phyloP scores from a whole-genome alignment of 2,888 invertebrate species.

The Chloroclysta siterata region DNA sequence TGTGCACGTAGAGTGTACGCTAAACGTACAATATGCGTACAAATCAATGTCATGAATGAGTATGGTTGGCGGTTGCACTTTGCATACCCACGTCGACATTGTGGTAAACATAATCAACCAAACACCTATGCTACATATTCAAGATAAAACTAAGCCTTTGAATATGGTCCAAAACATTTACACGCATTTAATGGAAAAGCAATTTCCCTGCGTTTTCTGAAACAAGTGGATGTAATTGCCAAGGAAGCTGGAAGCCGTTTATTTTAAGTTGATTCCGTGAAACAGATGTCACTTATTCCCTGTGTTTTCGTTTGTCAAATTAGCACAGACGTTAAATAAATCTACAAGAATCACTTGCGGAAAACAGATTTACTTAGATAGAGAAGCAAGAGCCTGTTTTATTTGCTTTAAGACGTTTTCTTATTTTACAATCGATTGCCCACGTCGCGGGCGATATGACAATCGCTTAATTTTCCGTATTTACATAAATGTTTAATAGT shows the following conservation, averaged over 20 bases:
- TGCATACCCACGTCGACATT: slow-evolving; percentile 1
- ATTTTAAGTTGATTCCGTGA: slow-evolving; percentile 4
- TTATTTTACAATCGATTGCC: slow-evolving; percentile 11
- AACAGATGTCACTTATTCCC: neutral
- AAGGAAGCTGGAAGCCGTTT: neutral
- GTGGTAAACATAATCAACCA: neutral
- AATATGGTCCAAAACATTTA: no score
- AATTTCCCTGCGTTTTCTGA: neutral
- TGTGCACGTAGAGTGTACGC: slow-evolving; percentile 16
- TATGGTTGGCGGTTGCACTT: slow-evolving; percentile 4
- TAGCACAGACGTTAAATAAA: neutral
- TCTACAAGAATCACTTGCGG: no score
- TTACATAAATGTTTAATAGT: slow-evolving; percentile 15
- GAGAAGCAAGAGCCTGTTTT: neutral
- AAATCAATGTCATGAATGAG: slow-evolving; percentile 28
- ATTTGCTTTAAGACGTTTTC: slow-evolving; percentile 5
- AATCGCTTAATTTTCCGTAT: slow-evolving; percentile 31
- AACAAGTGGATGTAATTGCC: neutral
- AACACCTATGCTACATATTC: neutral
- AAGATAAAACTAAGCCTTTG: no score
- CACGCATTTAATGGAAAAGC: neutral
- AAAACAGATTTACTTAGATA: neutral
- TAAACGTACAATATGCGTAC: slow-evolving; percentile 14
- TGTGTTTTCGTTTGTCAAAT: neutral
- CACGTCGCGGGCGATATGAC: neutral